phyloP scores from a whole-genome alignment of 1,140 invertebrate species.

The Drosophila jambulina region DNA sequence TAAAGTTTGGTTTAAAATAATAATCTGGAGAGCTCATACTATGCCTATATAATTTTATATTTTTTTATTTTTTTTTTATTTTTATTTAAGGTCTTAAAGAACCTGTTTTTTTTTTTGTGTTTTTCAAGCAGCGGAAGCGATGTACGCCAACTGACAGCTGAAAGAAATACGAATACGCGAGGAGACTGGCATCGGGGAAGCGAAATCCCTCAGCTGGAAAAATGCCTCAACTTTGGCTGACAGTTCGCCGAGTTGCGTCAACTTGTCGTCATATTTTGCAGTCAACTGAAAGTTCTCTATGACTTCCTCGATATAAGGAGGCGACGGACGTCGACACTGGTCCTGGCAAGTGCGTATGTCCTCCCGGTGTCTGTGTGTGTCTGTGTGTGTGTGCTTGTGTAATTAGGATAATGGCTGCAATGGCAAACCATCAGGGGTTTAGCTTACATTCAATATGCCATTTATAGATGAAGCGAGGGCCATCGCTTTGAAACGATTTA shows the following conservation, averaged over 20 bases:
- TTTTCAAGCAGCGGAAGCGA: conserved; percentile 58
- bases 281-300: conserved; percentile 33
- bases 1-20: not conserved
- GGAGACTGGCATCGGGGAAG: conserved; percentile 20
- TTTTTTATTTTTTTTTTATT: too few species aligned
- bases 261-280: conserved; percentile 74
- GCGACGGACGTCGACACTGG: not conserved
- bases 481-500: conserved; percentile 22
- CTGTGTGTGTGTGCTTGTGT: conserved; percentile 11
- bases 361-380: conserved; percentile 3
- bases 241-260: conserved; percentile 56
- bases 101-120: conserved; percentile 22
- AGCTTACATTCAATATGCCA: conserved; percentile 27
- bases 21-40: not conserved
- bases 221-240: conserved; percentile 64
- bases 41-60: not conserved
- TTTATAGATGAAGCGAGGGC: conserved; percentile 14
- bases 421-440: conserved; percentile 30
- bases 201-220: conserved; percentile 72
- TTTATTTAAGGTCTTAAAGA: not conserved
- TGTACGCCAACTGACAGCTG: conserved; percentile 61
- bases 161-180: conserved; percentile 27
- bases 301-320: conserved; percentile 29
- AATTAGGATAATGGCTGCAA: conserved; percentile 52
- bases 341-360: conserved; percentile 6